Percentiles rank a stretch among this genome's conserved stretches.
Evolutionary conservation across 2,113 vertebrate species (phyloP).

Genomic region (Phylloscopus whistleri): DNA sequence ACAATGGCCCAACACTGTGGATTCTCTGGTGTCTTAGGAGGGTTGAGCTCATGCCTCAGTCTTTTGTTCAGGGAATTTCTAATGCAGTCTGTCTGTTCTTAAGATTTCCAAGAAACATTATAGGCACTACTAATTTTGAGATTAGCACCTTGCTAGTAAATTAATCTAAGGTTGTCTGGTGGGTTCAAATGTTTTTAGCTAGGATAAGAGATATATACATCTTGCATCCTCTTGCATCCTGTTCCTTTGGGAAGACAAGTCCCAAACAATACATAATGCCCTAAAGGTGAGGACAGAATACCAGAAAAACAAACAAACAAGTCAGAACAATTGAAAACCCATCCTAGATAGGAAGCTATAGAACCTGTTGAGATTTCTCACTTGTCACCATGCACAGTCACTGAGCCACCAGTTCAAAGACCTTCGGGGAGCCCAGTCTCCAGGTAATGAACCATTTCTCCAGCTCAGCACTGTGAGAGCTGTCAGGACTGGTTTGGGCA

Average conservation of each 20-base stretch:
- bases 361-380: neutral
- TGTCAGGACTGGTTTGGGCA: neutral
- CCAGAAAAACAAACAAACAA: neutral
- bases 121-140: neutral
- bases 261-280: neutral
- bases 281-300: neutral
- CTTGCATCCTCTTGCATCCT: neutral
- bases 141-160: neutral
- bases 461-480: neutral
- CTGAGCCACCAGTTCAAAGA: neutral
- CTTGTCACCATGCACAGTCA: neutral
- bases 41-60: neutral
- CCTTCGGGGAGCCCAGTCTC: fast-evolving
- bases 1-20: neutral
- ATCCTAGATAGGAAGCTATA: neutral
- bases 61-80: neutral
- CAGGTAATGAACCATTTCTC: neutral
- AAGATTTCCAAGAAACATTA: neutral
- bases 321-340: neutral
- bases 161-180: neutral
- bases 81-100: neutral
- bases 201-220: neutral
- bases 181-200: neutral
- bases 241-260: neutral
- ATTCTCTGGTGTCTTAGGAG: neutral